These are phyloP conservation scores for Galbula dea DNA, from an alignment of 2,113 vertebrate species.

Conservation along the genomic window DNA sequence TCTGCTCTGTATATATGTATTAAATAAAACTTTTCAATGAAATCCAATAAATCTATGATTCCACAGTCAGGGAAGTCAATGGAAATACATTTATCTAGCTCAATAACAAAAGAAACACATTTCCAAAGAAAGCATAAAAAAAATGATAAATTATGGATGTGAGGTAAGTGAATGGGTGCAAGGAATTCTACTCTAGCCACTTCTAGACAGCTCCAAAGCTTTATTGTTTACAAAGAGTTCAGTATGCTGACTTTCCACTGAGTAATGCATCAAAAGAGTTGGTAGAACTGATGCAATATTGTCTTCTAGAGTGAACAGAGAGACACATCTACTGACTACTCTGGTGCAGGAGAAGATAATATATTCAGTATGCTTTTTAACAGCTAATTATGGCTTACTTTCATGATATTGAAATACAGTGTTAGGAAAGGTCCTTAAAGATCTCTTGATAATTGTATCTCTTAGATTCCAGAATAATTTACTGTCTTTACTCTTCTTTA, in stretches of 20 bases:
- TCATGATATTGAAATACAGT: not conserved
- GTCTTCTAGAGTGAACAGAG: not conserved
- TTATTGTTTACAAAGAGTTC: not conserved
- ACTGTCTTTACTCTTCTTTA: not conserved
- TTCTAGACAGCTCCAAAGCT: not conserved
- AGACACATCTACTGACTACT: not conserved
- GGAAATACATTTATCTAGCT: not conserved
- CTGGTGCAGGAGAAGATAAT: not conserved
- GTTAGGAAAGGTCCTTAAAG: not conserved
- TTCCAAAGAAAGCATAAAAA: not conserved
- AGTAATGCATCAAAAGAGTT: not conserved
- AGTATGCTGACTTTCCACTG: not conserved
- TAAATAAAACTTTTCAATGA: not conserved
- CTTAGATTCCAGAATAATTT: not conserved
- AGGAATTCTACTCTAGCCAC: not conserved
- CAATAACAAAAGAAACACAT: not conserved
- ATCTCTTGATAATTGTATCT: not conserved
- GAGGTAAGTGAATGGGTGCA: not conserved
- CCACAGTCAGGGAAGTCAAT: not conserved
- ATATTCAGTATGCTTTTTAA: not conserved
- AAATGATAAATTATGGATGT: not conserved
- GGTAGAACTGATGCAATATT: not conserved
- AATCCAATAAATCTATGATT: not conserved
- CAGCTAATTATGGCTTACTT: not conserved
- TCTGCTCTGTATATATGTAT: not conserved